These are phyloP conservation scores for Chamaetylas fuelleborni DNA, from an alignment of 2,113 vertebrate genomes.

Conservation along the genomic window DNA sequence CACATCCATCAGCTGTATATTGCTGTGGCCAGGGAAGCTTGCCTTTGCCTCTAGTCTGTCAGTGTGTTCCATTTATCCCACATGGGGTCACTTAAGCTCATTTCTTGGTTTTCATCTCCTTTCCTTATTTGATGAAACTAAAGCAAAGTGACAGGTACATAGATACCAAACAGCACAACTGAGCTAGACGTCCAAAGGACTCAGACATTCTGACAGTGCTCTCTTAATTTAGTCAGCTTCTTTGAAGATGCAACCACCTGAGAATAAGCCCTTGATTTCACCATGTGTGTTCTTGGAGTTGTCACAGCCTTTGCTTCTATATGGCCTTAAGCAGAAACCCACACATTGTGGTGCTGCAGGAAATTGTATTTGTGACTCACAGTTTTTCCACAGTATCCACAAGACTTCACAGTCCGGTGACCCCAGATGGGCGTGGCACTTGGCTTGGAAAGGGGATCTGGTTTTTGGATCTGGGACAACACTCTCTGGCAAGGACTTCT, in stretches of 20 bases:
- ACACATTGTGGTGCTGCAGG: neutral
- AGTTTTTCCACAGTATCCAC: neutral
- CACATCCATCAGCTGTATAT: neutral
- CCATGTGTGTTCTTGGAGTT: neutral
- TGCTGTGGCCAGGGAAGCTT: neutral
- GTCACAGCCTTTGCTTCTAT: neutral
- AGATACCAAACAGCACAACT: neutral
- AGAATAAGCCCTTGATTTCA: neutral
- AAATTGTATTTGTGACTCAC: neutral
- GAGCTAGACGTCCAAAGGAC: neutral
- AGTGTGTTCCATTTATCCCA: neutral
- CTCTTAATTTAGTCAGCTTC: neutral
- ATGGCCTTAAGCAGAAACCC: neutral
- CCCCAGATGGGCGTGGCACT: neutral
- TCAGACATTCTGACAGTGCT: neutral
- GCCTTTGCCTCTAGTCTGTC: neutral
- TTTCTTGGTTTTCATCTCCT: neutral
- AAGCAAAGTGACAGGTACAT: neutral
- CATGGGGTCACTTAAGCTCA: neutral
- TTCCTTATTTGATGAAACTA: neutral
- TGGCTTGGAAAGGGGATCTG: neutral
- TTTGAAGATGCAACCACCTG: neutral
- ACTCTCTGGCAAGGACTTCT: neutral
- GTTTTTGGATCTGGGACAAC: neutral
- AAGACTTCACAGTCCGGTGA: neutral